Percentiles rank a stretch among this genome's conserved stretches.
phyloP scores from a whole-genome alignment of 2,888 invertebrate species.

The Melipona beecheii region DNA sequence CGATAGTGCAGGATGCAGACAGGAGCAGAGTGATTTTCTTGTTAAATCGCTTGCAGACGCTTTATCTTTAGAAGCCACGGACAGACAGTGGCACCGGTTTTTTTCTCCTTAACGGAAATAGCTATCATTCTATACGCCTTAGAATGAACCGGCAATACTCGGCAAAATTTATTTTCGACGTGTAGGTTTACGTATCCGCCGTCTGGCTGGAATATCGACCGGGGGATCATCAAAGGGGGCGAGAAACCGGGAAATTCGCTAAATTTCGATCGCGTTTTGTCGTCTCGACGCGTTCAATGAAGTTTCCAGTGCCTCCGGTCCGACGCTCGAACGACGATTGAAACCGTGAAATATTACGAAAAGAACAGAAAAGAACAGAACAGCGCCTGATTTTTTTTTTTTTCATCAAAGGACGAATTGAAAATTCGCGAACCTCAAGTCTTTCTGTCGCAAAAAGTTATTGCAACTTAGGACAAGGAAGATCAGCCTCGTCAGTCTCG shows the following conservation, averaged over 20 bases:
- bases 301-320: neutral
- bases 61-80: slow-evolving; percentile 79
- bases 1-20: slow-evolving; percentile 42
- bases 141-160: slow-evolving; percentile 72
- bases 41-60: slow-evolving; percentile 73
- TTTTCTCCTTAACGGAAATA: slow-evolving; percentile 79
- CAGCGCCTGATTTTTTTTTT: neutral
- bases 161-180: slow-evolving; percentile 78
- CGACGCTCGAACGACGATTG: no score
- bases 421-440: neutral
- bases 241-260: slow-evolving; percentile 24
- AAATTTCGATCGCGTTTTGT: slow-evolving; percentile 12
- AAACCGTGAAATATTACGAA: no score
- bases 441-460: neutral
- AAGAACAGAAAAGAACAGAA: neutral
- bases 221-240: slow-evolving; percentile 33
- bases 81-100: slow-evolving; percentile 69
- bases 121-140: slow-evolving; percentile 80
- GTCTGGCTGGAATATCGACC: slow-evolving; percentile 41
- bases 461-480: neutral
- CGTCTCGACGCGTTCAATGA: neutral
- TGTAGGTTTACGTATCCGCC: slow-evolving; percentile 60
- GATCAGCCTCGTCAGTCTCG: neutral
- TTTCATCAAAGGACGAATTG: neutral
- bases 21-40: slow-evolving; percentile 55